Base-by-base conservation (phyloP, 2,113 vertebrate species). In the Lasiurus borealis region DNA sequence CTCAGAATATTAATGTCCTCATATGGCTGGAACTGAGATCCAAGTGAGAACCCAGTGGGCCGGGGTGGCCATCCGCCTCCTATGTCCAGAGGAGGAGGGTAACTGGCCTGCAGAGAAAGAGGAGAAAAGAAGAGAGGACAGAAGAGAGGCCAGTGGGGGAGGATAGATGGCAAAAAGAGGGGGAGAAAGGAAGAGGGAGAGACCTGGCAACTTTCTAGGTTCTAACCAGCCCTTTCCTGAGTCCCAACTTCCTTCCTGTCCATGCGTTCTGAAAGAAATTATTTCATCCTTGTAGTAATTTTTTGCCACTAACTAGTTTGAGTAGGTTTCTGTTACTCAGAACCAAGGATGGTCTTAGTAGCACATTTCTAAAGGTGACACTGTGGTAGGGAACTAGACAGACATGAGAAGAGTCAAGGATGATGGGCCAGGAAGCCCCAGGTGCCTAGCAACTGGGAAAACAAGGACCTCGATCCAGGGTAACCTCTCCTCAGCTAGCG, bases 291-390 rank as follows among this genome's bases (percentile, higher is more conserved):
- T n/a, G 21, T n/a, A 88, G 48, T 25, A 68, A 91, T 12, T 27
- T 62, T 59, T 64, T 57, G 15, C n/a, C 59, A 62, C 8, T 68
- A 82, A 75, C 48, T 68, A 76, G 40, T 31, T 11, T 50, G 21
- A 72, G 36, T 23, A 34, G 31, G 73, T 73, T 94, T 59, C 85
- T 85, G n/a, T 69, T 52, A 71, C 64, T 84, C 66, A 82, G 68
- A 68, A 76, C 23, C 68, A 27, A 69, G 44, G 68, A 69, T 15
- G 16, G 44, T 34, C 52, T 86, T 27, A 23, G 34, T 19, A 52
- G 71, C 29, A 64, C 6, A 40, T 77, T 90, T 86, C 77, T 82
- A 46, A 62, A 75, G 25, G 0, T 31, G 29, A 81, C 36, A 15
- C 62, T 64, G 62, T 64, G 62, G 62, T 13, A 5, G 62, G 62